These are phyloP conservation scores for Melanitta fusca DNA, from an alignment of 2,797 vertebrate genomes.

Conservation along the genomic window DNA sequence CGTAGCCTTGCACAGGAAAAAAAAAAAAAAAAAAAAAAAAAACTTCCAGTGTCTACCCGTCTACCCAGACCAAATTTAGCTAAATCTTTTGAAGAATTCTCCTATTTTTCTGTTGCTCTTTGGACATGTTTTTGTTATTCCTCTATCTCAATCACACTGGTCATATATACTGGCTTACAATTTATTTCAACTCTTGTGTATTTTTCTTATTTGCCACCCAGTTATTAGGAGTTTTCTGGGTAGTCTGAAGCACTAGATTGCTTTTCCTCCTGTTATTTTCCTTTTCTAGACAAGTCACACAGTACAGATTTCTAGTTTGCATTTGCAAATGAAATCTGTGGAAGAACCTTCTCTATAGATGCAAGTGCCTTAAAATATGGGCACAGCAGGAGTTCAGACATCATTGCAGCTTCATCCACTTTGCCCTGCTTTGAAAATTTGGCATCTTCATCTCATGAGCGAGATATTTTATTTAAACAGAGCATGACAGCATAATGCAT, in stretches of 20 bases:
- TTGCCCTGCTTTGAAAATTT: constrained; percentile 8
- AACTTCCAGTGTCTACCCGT: neutral
- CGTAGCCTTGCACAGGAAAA: neutral
- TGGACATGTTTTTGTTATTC: neutral
- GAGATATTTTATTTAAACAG: constrained; percentile 52
- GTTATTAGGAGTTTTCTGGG: neutral
- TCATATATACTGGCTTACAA: neutral
- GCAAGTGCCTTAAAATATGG: neutral
- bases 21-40: neutral
- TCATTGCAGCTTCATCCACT: constrained; percentile 1
- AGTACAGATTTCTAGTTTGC: neutral
- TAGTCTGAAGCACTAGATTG: neutral
- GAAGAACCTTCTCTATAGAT: neutral
- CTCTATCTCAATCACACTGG: neutral
- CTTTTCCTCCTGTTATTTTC: neutral
- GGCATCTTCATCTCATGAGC: neutral
- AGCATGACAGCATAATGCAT: constrained; percentile 1
- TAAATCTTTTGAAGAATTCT: neutral
- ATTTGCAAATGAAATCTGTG: constrained; percentile 17
- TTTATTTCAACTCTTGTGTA: neutral
- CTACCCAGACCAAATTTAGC: neutral
- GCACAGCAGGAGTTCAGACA: neutral
- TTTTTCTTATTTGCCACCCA: neutral
- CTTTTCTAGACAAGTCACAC: neutral
- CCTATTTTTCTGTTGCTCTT: neutral